Evolutionary conservation across 2,797 vertebrate genomes (phyloP).

Genomic region (Lepidocolaptes lacrymiger): DNA sequence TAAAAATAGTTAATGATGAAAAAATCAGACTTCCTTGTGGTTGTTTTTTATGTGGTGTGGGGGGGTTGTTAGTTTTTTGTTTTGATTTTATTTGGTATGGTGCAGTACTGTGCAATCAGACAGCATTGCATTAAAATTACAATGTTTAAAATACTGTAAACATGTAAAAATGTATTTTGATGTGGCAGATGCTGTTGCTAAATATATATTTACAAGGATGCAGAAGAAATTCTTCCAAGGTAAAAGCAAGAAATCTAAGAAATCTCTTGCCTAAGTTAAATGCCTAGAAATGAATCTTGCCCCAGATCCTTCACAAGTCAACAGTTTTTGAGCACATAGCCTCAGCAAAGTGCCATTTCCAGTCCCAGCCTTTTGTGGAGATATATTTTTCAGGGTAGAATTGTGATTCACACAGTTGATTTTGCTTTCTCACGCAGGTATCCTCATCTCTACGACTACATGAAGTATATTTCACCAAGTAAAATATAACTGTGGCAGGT

Average conservation of each 20-base stretch:
- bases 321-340: background rate
- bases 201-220: constrained; percentile 19
- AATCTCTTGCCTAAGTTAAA: background rate
- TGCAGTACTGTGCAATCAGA: constrained; percentile 41
- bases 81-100: background rate
- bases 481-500: background rate
- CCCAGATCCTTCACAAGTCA: background rate
- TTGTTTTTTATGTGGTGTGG: background rate
- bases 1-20: constrained; percentile 4
- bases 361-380: background rate
- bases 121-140: constrained; percentile 43
- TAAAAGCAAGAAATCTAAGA: background rate
- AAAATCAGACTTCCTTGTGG: background rate
- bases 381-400: background rate
- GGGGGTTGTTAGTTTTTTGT: background rate
- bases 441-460: background rate
- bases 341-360: background rate
- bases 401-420: background rate
- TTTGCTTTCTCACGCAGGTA: background rate
- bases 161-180: constrained; percentile 41
- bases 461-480: background rate
- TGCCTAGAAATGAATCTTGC: background rate
- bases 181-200: constrained; percentile 42
- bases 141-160: constrained; percentile 43
- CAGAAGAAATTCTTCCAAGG: background rate